These are phyloP conservation scores for Passer domesticus DNA, from an alignment of 2,113 vertebrate genomes.

Conservation along the genomic window DNA sequence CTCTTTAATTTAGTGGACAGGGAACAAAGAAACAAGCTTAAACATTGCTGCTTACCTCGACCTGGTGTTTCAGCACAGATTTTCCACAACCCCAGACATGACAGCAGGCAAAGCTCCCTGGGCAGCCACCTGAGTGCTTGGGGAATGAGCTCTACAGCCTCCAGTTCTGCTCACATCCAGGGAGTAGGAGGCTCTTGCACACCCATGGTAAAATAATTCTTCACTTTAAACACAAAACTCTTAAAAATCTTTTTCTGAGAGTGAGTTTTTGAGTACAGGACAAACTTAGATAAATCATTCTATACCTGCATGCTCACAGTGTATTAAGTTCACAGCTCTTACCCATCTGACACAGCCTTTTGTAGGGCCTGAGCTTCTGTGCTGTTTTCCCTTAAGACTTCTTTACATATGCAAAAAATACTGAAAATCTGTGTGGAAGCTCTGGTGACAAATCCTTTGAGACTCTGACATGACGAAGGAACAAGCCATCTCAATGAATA, in stretches of 20 bases:
- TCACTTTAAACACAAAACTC: not conserved
- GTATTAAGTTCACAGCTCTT: not conserved
- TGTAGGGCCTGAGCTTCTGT: not conserved
- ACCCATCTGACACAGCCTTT: not conserved
- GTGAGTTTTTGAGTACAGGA: not conserved
- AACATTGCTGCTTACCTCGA: not conserved
- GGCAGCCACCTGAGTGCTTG: not conserved
- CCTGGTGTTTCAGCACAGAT: not conserved
- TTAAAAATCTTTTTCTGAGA: not conserved
- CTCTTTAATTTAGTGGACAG: not conserved
- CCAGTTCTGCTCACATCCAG: not conserved
- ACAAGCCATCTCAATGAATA: constrained; percentile 57
- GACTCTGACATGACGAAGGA: constrained; percentile 26
- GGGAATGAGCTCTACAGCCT: not conserved
- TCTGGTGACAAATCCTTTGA: constrained; percentile 59
- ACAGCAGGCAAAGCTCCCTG: not conserved
- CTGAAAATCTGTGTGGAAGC: not conserved
- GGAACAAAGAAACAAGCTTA: not conserved
- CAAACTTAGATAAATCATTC: not conserved
- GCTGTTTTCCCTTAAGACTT: constrained; percentile 17
- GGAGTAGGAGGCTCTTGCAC: not conserved
- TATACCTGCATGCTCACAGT: not conserved
- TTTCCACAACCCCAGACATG: not conserved
- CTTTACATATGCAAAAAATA: not conserved
- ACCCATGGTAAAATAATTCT: not conserved